A percentile compares a stretch with the other conserved stretches of the same genome.
phyloP scores from a whole-genome alignment of 2,797 vertebrate genomes.

The Notolepis coatsorum region DNA sequence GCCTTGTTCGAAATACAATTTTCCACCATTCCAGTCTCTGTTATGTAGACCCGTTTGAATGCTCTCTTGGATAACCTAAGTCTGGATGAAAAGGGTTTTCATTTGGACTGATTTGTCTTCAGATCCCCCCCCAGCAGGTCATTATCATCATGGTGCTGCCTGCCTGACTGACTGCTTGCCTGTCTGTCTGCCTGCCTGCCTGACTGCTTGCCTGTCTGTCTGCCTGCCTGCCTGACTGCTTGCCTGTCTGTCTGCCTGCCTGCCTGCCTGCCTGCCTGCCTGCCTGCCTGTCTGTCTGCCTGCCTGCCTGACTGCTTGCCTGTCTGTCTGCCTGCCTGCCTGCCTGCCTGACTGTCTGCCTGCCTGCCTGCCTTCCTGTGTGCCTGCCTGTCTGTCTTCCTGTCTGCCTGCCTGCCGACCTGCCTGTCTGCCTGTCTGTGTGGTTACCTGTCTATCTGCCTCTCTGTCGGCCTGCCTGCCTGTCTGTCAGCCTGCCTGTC shows the following conservation, averaged over 20 bases:
- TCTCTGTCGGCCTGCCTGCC: slow-evolving; percentile 48
- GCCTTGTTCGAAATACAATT: too few species aligned
- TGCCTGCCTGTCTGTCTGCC: slow-evolving; percentile 46
- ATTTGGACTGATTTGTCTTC: slow-evolving; percentile 26
- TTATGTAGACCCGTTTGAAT: too few species aligned
- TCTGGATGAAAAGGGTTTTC: slow-evolving; percentile 41
- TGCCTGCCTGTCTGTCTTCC: slow-evolving; percentile 45
- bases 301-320: slow-evolving; percentile 50
- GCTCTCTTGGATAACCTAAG: slow-evolving; percentile 22
- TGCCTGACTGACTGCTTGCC: slow-evolving; percentile 48
- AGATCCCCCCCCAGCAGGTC: too few species aligned
- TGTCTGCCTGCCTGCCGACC: slow-evolving; percentile 47
- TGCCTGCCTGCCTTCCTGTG: slow-evolving; percentile 45
- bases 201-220: slow-evolving; percentile 44
- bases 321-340: slow-evolving; percentile 50
- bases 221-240: slow-evolving; percentile 50
- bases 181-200: too few species aligned
- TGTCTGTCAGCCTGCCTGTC: slow-evolving; percentile 44
- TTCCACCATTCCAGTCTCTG: not conserved
- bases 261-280: slow-evolving; percentile 59
- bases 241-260: slow-evolving; percentile 48
- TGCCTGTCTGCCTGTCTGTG: slow-evolving; percentile 48
- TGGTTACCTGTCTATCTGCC: too few species aligned
- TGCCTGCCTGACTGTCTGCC: slow-evolving; percentile 55
- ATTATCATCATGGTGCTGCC: too few species aligned